Evolutionary conservation across 2,113 vertebrate species (phyloP).

Genomic region (Rhabdomys dilectus): DNA sequence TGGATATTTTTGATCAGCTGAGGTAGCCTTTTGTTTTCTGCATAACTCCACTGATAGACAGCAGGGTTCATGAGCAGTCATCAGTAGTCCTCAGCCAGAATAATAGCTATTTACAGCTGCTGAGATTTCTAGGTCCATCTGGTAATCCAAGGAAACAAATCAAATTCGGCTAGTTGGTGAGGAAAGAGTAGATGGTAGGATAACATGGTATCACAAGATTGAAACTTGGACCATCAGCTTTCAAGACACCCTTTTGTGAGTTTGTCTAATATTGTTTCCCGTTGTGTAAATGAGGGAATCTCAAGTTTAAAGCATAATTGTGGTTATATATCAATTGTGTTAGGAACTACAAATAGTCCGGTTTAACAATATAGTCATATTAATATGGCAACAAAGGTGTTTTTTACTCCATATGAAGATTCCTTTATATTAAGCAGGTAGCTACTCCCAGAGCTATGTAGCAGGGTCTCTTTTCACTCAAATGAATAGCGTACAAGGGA

Average conservation of each 20-base stretch:
- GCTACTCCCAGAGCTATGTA: not conserved
- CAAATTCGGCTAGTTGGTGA: not conserved
- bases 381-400: not conserved
- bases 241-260: conserved; percentile 22
- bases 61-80: not conserved
- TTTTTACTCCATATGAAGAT: not conserved
- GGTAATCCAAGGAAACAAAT: conserved; percentile 11
- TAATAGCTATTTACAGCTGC: not conserved
- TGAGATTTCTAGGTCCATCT: not conserved
- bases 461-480: not conserved
- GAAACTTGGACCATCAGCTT: not conserved
- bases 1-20: not conserved
- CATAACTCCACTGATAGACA: not conserved
- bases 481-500: not conserved
- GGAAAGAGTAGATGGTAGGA: not conserved
- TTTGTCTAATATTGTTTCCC: not conserved
- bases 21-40: conserved; percentile 10
- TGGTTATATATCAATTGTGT: not conserved
- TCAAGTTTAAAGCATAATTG: not conserved
- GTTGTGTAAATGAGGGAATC: not conserved
- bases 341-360: not conserved
- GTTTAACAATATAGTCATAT: not conserved
- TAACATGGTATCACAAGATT: not conserved
- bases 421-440: not conserved
- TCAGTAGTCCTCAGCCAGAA: not conserved